Evolutionary conservation across 1,140 invertebrate genomes (phyloP).

Genomic region (Zaprionus taronus): DNA sequence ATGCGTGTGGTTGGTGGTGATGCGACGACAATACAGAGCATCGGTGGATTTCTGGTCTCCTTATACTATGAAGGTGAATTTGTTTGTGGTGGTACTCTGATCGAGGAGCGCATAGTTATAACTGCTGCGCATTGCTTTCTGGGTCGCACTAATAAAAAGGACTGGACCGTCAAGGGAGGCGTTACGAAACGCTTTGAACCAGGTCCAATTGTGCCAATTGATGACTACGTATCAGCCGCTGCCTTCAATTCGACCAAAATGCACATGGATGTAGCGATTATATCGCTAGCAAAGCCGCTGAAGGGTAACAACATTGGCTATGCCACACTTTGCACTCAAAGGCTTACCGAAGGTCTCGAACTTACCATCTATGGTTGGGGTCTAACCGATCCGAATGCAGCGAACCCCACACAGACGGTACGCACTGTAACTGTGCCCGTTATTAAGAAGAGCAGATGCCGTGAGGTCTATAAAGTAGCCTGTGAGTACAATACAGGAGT

Average conservation of each 20-base stretch:
- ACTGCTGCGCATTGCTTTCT: constrained; percentile 66
- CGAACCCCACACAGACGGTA: constrained; percentile 19
- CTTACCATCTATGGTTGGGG: constrained; percentile 68
- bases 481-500: constrained; percentile 25
- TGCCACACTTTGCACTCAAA: constrained; percentile 23
- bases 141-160: neutral
- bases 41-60: constrained; percentile 60
- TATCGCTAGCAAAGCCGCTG: constrained; percentile 26
- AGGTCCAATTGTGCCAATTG: constrained; percentile 2
- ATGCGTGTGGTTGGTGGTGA: constrained; percentile 62
- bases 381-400: neutral
- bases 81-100: constrained; percentile 57
- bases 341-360: neutral
- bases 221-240: constrained; percentile 22
- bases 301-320: constrained; percentile 12
- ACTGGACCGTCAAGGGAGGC: constrained; percentile 40
- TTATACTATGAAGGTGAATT: constrained; percentile 43
- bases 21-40: constrained; percentile 41
- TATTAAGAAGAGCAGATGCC: constrained; percentile 38
- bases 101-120: constrained; percentile 48
- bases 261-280: constrained; percentile 67
- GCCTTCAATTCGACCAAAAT: constrained; percentile 23
- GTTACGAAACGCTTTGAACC: constrained; percentile 32
- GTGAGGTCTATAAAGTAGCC: constrained; percentile 6
- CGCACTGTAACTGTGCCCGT: constrained; percentile 55